Percentiles rank a stretch among this genome's conserved stretches.
phyloP scores from a whole-genome alignment of 1,140 invertebrate species.

The Halictus rubicundus region DNA sequence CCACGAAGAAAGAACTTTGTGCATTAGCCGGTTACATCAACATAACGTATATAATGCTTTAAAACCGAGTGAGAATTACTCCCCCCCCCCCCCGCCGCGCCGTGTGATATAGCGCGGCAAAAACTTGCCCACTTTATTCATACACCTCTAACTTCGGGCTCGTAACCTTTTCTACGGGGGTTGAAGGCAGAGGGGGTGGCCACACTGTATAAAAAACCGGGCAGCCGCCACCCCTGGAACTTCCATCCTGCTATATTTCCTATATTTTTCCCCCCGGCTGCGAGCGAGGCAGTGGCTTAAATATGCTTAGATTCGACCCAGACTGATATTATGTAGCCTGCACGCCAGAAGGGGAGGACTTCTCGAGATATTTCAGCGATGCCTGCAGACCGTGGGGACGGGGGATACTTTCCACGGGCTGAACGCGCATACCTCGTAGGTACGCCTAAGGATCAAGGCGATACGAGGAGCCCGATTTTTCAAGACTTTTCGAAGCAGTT shows the following conservation, averaged over 20 bases:
- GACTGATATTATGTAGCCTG: conserved; percentile 60
- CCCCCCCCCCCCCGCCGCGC: no score
- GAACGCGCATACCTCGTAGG: conserved; percentile 50
- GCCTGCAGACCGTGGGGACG: conserved; percentile 33
- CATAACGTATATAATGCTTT: conserved; percentile 59
- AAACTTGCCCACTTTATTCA: conserved; percentile 72
- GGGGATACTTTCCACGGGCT: conserved; percentile 48
- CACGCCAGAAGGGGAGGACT: conserved; percentile 22
- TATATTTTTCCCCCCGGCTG: conserved; percentile 4
- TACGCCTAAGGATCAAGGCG: conserved; percentile 48
- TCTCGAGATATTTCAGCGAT: conserved; percentile 53
- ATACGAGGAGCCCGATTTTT: conserved; percentile 29
- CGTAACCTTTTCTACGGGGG: conserved; percentile 62
- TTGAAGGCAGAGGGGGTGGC: conserved; percentile 14
- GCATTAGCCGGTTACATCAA: conserved; percentile 51
- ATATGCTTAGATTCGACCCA: conserved; percentile 68
- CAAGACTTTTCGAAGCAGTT: conserved; percentile 34
- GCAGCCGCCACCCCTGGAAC: conserved; percentile 47
- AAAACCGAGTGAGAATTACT: conserved; percentile 66
- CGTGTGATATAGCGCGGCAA: conserved; percentile 65
- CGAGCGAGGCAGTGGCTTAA: conserved; percentile 48
- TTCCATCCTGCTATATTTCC: conserved; percentile 54
- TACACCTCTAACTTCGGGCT: conserved; percentile 65
- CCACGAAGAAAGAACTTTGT: conserved; percentile 48
- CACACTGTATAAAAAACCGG: conserved; percentile 65